Conservation (phyloP, 2,797 vertebrate species). For the Micropoecilia bifurca region DNA sequence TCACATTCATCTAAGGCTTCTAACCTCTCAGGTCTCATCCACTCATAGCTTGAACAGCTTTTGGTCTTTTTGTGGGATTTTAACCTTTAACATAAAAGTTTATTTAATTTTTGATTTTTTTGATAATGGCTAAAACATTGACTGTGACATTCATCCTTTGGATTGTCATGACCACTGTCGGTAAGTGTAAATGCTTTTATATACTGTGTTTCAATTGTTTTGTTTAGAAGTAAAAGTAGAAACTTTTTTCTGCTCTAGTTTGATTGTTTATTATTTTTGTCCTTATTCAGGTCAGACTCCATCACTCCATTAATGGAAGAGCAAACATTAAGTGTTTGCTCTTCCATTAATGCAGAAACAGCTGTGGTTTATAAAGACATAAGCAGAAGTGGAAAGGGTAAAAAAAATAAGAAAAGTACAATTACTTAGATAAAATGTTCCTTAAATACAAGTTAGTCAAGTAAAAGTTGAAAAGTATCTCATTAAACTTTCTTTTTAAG, state of each 20-base stretch:
- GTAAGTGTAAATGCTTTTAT: slow-evolving; percentile 40
- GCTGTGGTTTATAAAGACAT: neutral
- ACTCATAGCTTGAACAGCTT: neutral
- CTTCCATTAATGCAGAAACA: neutral
- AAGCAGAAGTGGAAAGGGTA: too few relatives aligned
- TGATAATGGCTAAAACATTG: slow-evolving; percentile 42
- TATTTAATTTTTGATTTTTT: neutral
- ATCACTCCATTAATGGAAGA: too few relatives aligned
- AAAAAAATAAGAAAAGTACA: too few relatives aligned
- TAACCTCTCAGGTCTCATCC: neutral
- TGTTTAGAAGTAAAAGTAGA: neutral
- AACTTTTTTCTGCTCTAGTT: neutral
- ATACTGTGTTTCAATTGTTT: neutral
- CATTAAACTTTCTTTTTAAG: too few relatives aligned
- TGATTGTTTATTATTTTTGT: neutral
- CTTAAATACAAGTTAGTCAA: too few relatives aligned
- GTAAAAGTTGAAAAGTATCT: too few relatives aligned
- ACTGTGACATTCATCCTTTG: slow-evolving; percentile 30
- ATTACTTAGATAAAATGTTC: too few relatives aligned
- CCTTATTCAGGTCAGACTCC: neutral
- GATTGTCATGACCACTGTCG: slow-evolving; percentile 25
- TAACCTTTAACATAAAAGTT: too few relatives aligned
- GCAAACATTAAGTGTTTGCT: too few relatives aligned
- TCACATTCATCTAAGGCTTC: slow-evolving; percentile 6
- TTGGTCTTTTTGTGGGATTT: slow-evolving; percentile 6